phyloP scores from a whole-genome alignment of 2,113 vertebrate species.

The Hippoglossus stenolepis region DNA sequence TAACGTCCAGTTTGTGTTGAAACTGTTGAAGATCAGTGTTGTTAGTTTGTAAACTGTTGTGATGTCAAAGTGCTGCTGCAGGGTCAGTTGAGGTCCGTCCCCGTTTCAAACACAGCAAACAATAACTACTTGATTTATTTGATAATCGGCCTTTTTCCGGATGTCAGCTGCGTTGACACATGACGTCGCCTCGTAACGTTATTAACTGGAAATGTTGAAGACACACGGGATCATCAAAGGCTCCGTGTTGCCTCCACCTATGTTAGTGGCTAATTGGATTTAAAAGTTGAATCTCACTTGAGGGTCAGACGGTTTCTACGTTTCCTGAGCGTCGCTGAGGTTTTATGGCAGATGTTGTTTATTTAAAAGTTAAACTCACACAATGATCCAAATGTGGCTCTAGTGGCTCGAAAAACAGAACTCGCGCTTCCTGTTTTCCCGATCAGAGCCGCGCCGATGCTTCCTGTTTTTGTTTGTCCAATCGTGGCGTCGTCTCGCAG shows the following conservation, averaged over 20 bases:
- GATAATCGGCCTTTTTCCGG: neutral
- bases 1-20: neutral
- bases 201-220: neutral
- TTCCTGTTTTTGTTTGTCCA: conserved; percentile 81
- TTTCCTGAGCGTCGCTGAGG: neutral
- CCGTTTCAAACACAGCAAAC: neutral
- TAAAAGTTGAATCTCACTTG: neutral
- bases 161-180: neutral
- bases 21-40: neutral
- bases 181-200: neutral
- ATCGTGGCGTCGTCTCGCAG: conserved; percentile 39
- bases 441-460: conserved; percentile 45
- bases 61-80: neutral
- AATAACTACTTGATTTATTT: neutral
- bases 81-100: neutral
- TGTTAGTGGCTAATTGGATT: neutral
- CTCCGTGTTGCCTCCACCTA: neutral
- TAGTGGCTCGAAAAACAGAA: conserved; percentile 34
- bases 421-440: conserved; percentile 72
- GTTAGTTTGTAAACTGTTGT: neutral
- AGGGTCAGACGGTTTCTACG: neutral
- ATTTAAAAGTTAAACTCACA: conserved; percentile 7
- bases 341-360: conserved; percentile 27
- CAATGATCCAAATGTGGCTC: conserved; percentile 36
- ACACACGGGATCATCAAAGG: neutral